Percentiles rank a stretch among this genome's conserved stretches.
phyloP scores from a whole-genome alignment of 1,140 invertebrate species.

The Cecropterus lyciades region DNA sequence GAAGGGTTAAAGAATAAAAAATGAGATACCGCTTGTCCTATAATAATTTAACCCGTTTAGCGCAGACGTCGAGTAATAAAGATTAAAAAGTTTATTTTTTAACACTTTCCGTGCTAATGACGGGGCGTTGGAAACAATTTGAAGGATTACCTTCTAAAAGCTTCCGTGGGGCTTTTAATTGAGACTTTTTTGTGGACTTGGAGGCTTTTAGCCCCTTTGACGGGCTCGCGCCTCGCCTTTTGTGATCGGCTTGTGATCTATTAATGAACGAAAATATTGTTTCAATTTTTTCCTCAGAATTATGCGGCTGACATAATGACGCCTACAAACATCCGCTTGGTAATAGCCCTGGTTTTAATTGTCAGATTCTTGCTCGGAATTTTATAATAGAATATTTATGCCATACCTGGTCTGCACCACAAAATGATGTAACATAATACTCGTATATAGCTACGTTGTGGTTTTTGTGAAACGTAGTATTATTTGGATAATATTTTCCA shows the following conservation, averaged over 20 bases:
- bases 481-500: too few relatives aligned
- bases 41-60: slow-evolving; percentile 83
- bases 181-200: slow-evolving; percentile 80
- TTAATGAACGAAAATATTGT: slow-evolving; percentile 77
- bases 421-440: too few relatives aligned
- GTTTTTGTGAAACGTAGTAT: too few relatives aligned
- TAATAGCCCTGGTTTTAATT: slow-evolving; percentile 37
- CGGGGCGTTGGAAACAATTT: slow-evolving; percentile 83
- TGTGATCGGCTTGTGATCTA: slow-evolving; percentile 73
- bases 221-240: slow-evolving; percentile 67
- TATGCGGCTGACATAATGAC: slow-evolving; percentile 23
- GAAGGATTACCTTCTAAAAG: slow-evolving; percentile 84
- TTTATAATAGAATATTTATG: background rate
- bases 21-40: slow-evolving; percentile 70
- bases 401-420: too few relatives aligned
- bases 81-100: slow-evolving; percentile 84
- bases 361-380: background rate
- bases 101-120: slow-evolving; percentile 83
- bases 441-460: too few relatives aligned
- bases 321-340: slow-evolving; percentile 27
- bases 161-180: slow-evolving; percentile 83
- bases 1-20: slow-evolving; percentile 77
- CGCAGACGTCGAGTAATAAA: slow-evolving; percentile 80
- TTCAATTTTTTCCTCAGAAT: slow-evolving; percentile 48
- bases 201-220: slow-evolving; percentile 80